phyloP scores from a whole-genome alignment of 2,888 invertebrate species.

The Tetheella fluctuosa region DNA sequence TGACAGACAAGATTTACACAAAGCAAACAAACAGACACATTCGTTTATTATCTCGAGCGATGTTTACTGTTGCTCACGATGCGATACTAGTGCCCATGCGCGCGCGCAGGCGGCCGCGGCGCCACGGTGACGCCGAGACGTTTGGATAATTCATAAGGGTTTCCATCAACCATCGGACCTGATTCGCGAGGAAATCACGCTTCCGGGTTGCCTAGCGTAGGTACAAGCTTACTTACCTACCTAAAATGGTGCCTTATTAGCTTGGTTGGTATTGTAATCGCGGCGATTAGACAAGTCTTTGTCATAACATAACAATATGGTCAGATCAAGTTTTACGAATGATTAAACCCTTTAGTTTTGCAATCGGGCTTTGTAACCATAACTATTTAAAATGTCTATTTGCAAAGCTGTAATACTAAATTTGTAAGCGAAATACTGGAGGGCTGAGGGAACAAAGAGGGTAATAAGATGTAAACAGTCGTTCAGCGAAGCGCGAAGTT shows the following conservation, averaged over 20 bases:
- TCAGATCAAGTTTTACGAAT: conserved; percentile 25
- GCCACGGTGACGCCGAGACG: conserved; percentile 62
- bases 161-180: conserved; percentile 44
- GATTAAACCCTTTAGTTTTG: conserved; percentile 41
- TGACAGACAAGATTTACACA: conserved; percentile 55
- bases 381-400: conserved; percentile 33
- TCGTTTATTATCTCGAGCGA: conserved; percentile 61
- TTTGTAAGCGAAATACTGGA: conserved; percentile 16
- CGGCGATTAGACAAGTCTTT: conserved; percentile 28
- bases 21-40: conserved; percentile 53
- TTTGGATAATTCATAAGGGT: conserved; percentile 81
- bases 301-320: conserved; percentile 28
- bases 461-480: conserved; percentile 35
- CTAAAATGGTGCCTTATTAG: conserved; percentile 52
- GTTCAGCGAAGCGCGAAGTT: conserved; percentile 49
- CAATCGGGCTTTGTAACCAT: conserved; percentile 29
- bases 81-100: conserved; percentile 37
- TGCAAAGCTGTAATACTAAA: conserved; percentile 28
- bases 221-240: conserved; percentile 47
- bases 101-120: conserved; percentile 65
- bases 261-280: conserved; percentile 44
- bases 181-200: conserved; percentile 47
- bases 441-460: conserved; percentile 32
- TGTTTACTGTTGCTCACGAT: conserved; percentile 55
- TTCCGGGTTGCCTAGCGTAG: conserved; percentile 61